Conservation (phyloP, 2,888 invertebrate species). For the Melinaea marsaeus region DNA sequence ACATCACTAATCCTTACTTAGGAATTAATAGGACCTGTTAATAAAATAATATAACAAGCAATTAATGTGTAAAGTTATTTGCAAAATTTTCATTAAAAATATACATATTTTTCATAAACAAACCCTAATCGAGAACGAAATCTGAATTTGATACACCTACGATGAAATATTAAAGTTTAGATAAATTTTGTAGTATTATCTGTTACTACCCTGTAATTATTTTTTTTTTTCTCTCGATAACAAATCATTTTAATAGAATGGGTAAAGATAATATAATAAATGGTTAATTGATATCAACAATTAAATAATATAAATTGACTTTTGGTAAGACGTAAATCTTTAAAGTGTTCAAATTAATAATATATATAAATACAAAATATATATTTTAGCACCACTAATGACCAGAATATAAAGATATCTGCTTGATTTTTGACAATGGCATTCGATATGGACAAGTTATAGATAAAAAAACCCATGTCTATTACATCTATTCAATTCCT, state of each 20-base stretch:
- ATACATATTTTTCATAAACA: too few relatives aligned
- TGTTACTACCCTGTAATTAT: conserved; percentile 62
- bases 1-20: conserved; percentile 19
- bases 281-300: conserved; percentile 32
- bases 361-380: conserved; percentile 68
- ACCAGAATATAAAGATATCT: neutral
- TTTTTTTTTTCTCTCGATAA: conserved; percentile 50
- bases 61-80: neutral
- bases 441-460: too few relatives aligned
- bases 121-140: neutral
- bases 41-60: neutral
- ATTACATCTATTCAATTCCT: conserved; percentile 31
- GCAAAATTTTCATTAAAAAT: neutral
- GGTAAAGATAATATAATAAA: conserved; percentile 35
- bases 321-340: conserved; percentile 23
- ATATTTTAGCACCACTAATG: conserved; percentile 68
- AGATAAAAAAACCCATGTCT: neutral
- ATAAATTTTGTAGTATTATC: conserved; percentile 45
- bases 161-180: conserved; percentile 2
- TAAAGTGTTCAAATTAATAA: conserved; percentile 50
- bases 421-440: too few relatives aligned
- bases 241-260: conserved; percentile 39
- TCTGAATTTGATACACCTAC: conserved; percentile 11
- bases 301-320: conserved; percentile 62
- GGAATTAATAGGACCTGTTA: neutral